Percentiles rank a stretch among this genome's conserved stretches.
Evolutionary conservation across 2,888 invertebrate species (phyloP).

Genomic region (Euclidia mi): DNA sequence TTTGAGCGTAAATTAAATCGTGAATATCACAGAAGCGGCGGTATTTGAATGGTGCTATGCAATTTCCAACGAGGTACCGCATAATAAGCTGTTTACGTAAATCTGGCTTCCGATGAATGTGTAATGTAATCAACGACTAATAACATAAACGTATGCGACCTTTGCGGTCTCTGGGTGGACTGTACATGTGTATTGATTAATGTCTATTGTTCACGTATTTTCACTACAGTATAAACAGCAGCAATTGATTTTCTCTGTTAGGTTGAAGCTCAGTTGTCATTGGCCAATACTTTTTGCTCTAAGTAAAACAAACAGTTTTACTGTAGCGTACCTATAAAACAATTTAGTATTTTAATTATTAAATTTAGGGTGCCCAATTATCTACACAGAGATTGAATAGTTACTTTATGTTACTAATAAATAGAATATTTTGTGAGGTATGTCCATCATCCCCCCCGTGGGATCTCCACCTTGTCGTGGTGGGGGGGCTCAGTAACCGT

Average conservation of each 20-base stretch:
- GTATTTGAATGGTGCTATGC: constrained; percentile 62
- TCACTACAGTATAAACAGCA: neutral
- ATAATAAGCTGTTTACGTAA: constrained; percentile 81
- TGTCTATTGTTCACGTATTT: constrained; percentile 23
- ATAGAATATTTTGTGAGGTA: too few relatives aligned
- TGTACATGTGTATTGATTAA: constrained; percentile 42
- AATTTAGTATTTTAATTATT: too few relatives aligned
- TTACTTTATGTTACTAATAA: too few relatives aligned
- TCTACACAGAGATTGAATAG: too few relatives aligned
- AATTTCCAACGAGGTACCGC: constrained; percentile 67
- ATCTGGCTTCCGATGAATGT: constrained; percentile 83
- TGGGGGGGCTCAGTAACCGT: too few relatives aligned
- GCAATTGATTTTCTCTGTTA: neutral
- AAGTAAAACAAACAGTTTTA: neutral
- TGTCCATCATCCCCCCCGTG: too few relatives aligned
- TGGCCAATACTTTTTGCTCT: neutral
- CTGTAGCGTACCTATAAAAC: too few relatives aligned
- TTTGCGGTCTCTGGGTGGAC: constrained; percentile 38
- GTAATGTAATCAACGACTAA: constrained; percentile 83
- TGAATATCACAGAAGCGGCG: constrained; percentile 64
- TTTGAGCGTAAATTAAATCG: constrained; percentile 71
- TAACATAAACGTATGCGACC: constrained; percentile 63
- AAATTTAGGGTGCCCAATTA: too few relatives aligned
- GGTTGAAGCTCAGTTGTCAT: neutral
- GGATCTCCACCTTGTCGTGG: too few relatives aligned